These are phyloP conservation scores for Cylindroiulus punctatus DNA, from an alignment of 2,888 invertebrate genomes.

Conservation along the genomic window DNA sequence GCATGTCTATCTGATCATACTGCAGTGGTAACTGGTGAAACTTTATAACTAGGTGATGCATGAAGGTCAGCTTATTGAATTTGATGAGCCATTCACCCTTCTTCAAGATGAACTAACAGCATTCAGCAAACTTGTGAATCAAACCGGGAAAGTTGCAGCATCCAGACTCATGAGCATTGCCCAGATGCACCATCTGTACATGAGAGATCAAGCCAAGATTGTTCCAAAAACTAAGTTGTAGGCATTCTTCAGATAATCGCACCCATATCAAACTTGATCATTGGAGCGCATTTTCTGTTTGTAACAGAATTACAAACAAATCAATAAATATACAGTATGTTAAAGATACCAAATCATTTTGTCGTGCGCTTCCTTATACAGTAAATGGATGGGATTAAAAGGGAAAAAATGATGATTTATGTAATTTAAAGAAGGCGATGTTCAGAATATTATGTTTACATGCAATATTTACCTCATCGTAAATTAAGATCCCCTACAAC, in stretches of 20 bases:
- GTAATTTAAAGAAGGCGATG: no score
- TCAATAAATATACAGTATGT: neutral
- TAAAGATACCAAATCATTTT: neutral
- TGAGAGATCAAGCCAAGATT: neutral
- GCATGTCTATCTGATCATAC: neutral
- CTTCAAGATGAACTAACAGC: constrained; percentile 64
- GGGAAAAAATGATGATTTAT: no score
- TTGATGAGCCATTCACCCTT: constrained; percentile 77
- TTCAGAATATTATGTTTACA: no score
- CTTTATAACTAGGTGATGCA: constrained; percentile 63
- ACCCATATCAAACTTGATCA: neutral
- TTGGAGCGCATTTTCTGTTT: neutral
- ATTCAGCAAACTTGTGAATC: constrained; percentile 65
- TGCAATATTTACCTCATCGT: no score
- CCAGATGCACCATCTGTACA: constrained; percentile 49
- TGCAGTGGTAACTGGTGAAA: neutral
- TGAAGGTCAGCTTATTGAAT: constrained; percentile 70
- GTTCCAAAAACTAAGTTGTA: neutral
- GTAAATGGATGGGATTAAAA: neutral
- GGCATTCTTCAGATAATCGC: neutral
- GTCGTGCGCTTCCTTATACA: neutral
- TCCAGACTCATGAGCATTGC: constrained; percentile 47
- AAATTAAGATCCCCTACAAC: no score
- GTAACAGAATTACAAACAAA: neutral
- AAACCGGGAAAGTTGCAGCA: constrained; percentile 52